phyloP scores from a whole-genome alignment of 2,797 vertebrate genomes.

The Tenualosa thibaudeaui region DNA sequence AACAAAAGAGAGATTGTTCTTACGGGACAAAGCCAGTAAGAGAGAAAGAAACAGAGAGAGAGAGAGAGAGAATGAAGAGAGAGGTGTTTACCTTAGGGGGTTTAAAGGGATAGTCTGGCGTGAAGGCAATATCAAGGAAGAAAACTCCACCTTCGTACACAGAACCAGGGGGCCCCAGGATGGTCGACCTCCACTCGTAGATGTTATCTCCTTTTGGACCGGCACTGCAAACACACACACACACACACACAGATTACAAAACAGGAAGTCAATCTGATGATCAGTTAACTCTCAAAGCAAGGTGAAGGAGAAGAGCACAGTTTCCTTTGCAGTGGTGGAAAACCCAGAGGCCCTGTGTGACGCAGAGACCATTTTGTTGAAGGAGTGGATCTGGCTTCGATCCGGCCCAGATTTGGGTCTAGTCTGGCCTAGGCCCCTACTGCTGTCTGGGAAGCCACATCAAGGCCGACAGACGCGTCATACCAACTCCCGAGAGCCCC shows the following conservation, averaged over 20 bases:
- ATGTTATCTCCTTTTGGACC: slow-evolving; percentile 96
- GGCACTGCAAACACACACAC: slow-evolving; percentile 70
- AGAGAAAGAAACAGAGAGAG: background rate
- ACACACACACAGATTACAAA: background rate
- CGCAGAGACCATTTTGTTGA: background rate
- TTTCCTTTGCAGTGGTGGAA: background rate
- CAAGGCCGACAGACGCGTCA: slow-evolving; percentile 3
- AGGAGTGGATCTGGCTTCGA: background rate
- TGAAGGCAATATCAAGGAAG: slow-evolving; percentile 95
- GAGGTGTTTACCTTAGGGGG: slow-evolving; percentile 88
- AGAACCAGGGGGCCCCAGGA: slow-evolving; percentile 92
- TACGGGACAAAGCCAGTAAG: background rate
- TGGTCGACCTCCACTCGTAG: slow-evolving; percentile 96
- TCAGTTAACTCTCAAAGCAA: background rate
- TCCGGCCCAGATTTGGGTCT: background rate
- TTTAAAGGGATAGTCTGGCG: slow-evolving; percentile 96
- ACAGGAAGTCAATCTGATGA: background rate
- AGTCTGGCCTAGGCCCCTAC: background rate
- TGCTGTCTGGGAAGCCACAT: background rate
- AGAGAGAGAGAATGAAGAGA: background rate
- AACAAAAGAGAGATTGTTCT: background rate
- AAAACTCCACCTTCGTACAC: slow-evolving; percentile 96
- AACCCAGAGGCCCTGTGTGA: slow-evolving; percentile 1
- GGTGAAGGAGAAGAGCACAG: background rate
- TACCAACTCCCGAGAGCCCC: background rate